Conservation (phyloP, 1,140 invertebrate species). For the Cydia splendana region DNA sequence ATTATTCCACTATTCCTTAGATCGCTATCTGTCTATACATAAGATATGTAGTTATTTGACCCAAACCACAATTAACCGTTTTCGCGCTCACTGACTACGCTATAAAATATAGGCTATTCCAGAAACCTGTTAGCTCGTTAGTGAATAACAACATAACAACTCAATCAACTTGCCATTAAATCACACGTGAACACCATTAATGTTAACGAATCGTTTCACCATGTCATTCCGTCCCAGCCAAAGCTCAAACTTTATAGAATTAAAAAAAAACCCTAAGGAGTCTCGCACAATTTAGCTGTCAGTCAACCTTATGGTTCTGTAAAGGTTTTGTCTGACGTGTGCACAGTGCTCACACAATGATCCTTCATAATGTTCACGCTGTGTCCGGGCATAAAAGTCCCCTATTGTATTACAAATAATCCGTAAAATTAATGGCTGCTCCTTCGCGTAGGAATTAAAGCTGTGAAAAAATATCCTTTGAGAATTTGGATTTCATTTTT, state of each 20-base stretch:
- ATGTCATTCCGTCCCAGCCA: constrained; percentile 45
- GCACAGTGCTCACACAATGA: constrained; percentile 45
- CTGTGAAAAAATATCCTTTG: constrained; percentile 1
- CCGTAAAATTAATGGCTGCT: constrained; percentile 66
- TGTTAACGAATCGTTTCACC: constrained; percentile 38
- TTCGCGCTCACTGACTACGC: too few species aligned
- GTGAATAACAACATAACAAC: not conserved
- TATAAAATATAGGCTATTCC: not conserved
- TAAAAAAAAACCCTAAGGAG: constrained; percentile 50
- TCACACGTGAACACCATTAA: constrained; percentile 4
- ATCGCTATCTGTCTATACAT: too few species aligned
- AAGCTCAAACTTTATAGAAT: constrained; percentile 55
- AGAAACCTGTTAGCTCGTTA: not conserved
- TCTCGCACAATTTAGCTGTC: constrained; percentile 62
- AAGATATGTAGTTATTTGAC: too few species aligned
- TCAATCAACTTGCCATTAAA: constrained; percentile 8
- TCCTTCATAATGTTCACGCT: constrained; percentile 44
- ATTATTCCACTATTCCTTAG: too few species aligned
- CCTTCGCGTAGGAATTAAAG: constrained; percentile 38
- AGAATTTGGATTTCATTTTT: not conserved
- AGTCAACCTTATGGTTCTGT: constrained; percentile 60
- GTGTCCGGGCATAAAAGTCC: constrained; percentile 40
- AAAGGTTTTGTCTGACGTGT: constrained; percentile 52
- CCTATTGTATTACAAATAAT: constrained; percentile 61
- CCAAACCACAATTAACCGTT: too few species aligned